phyloP scores from a whole-genome alignment of 2,797 vertebrate species.

The Leuciscus waleckii region DNA sequence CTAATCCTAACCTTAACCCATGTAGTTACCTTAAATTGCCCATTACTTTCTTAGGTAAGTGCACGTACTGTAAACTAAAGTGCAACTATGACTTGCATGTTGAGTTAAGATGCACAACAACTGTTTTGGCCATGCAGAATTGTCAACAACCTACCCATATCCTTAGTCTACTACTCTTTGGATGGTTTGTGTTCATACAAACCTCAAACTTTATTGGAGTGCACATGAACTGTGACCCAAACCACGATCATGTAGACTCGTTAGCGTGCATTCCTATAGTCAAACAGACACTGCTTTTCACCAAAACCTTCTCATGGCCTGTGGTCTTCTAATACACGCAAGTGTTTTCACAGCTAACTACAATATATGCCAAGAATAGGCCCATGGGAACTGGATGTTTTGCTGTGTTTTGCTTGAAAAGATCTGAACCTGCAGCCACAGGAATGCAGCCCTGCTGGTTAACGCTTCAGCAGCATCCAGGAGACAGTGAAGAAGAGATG shows the following conservation, averaged over 20 bases:
- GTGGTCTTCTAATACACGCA: constrained; percentile 7
- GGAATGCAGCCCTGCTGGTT: constrained; percentile 42
- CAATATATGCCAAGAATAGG: constrained; percentile 34
- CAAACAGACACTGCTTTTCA: neutral
- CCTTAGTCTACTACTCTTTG: neutral
- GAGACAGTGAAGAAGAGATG: constrained; percentile 17
- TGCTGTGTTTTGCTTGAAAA: constrained; percentile 34
- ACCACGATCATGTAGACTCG: neutral
- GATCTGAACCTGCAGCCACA: constrained; percentile 41
- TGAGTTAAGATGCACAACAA: neutral
- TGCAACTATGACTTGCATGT: neutral
- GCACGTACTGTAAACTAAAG: no score
- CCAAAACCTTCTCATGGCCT: constrained; percentile 16
- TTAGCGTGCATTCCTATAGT: neutral
- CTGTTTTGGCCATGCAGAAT: neutral
- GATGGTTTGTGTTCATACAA: constrained; percentile 10
- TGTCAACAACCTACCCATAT: neutral
- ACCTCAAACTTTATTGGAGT: neutral
- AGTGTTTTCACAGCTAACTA: constrained; percentile 46
- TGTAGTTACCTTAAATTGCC: no score
- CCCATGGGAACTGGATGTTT: constrained; percentile 39
- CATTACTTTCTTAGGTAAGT: no score
- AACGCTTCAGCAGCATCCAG: constrained; percentile 36
- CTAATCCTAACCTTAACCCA: no score
- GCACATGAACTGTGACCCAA: neutral